Evolutionary conservation across 2,888 invertebrate species (phyloP), one percentile per base, ranked within the genome.

Genomic region (Bursaphelenchus okinawaensis): DNA sequence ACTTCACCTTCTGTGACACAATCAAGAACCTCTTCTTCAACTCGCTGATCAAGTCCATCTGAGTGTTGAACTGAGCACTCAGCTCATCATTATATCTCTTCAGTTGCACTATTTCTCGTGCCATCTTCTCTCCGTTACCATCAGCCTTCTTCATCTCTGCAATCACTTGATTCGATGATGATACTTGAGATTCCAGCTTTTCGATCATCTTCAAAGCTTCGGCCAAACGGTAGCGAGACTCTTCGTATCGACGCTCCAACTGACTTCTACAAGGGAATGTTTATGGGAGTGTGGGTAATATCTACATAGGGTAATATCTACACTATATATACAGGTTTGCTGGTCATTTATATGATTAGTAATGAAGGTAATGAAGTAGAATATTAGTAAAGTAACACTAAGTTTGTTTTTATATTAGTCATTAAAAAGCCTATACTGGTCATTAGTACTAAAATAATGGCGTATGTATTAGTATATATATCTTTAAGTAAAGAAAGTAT

Each of bases 171-270:
- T 16, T 22, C 3, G 50, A 52, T n/a, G 27, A 26, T 20, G 20
- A 27, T 22, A 73, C 23, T 51, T 29, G 20, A 4, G 16, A 67
- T 54, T 81, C 78, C 31, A 72, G 74, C 24, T 73, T 70, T 22
- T 74, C 69, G 20, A 74, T 70, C 61, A 73, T 73, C 29, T 73
- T 70, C 7, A 77, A 67, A 4, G 76, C 73, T 52, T 68, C 68
- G 19, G 67, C 68, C 24, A 79, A 68, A 52, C 76, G 65, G 60
- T 76, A 77, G 7, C 70, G 66, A 6, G 74, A 68, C 63, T 79
- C 78, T 65, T 78, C 79, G 59, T 70, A 80, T 52, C 79, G 68
- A 61, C 79, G 68, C 65, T 79, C 79, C 40, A 78, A 65, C 28
- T 77, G 72, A 0, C 73, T 74, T 67, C 75, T 70, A 62, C 7